phyloP scores from a whole-genome alignment of 2,113 vertebrate species.

The Chrysochloris asiatica region DNA sequence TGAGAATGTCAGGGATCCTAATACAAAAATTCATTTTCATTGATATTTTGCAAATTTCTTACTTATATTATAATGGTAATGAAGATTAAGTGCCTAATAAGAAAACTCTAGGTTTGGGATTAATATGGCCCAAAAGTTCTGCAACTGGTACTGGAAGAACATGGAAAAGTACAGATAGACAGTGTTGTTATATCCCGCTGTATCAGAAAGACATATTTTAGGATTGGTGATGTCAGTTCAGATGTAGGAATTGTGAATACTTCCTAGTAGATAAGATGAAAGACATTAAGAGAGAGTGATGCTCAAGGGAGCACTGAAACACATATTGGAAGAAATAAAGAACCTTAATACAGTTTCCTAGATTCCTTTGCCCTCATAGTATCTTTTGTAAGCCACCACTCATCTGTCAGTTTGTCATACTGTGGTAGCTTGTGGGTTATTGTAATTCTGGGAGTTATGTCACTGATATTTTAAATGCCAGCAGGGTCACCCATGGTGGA shows the following conservation, averaged over 20 bases:
- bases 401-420: too few species aligned
- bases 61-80: background rate
- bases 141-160: background rate
- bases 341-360: background rate
- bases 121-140: background rate
- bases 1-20: background rate
- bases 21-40: background rate
- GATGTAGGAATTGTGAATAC: background rate
- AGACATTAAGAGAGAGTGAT: background rate
- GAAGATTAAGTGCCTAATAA: background rate
- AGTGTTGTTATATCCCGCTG: background rate
- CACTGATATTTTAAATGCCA: too few species aligned
- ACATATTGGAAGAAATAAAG: background rate
- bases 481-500: too few species aligned
- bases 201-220: background rate
- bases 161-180: background rate
- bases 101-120: background rate
- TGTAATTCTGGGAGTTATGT: too few species aligned
- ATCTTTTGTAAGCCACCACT: too few species aligned
- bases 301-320: background rate
- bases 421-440: too few species aligned
- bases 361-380: too few species aligned
- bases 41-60: background rate
- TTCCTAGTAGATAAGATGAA: background rate
- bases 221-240: background rate